A percentile compares a stretch with the other conserved stretches of the same genome.
Conservation (phyloP, 2,113 vertebrate species). For the Leptobrachium leishanense region DNA sequence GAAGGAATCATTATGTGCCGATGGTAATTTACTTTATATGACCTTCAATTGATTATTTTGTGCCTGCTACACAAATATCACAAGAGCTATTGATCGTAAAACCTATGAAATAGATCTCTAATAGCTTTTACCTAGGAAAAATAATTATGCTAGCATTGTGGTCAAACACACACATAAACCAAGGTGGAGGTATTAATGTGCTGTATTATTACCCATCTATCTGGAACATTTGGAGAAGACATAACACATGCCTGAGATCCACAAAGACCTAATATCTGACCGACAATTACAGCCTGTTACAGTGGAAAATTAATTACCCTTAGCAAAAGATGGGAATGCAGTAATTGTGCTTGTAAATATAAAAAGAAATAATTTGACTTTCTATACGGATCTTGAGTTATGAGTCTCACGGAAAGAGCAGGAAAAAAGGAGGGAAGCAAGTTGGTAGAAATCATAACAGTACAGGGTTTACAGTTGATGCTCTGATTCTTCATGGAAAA, state of each 20-base stretch:
- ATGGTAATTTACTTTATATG: conserved; percentile 90
- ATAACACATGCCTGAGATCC: conserved; percentile 55
- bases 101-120: conserved; percentile 87
- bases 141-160: conserved; percentile 80
- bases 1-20: conserved; percentile 84
- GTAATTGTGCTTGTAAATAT: conserved; percentile 58
- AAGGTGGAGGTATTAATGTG: conserved; percentile 79
- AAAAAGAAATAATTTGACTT: conserved; percentile 59
- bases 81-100: conserved; percentile 87
- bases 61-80: conserved; percentile 89
- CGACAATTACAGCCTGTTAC: conserved; percentile 67
- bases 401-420: not conserved
- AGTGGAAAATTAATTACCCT: conserved; percentile 69
- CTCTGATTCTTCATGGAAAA: not conserved
- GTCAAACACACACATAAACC: conserved; percentile 82
- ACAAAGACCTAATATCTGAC: conserved; percentile 64
- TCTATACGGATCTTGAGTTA: not conserved
- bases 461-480: not conserved
- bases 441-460: not conserved
- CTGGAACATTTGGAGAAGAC: conserved; percentile 64
- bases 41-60: conserved; percentile 88
- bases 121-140: conserved; percentile 85
- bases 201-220: conserved; percentile 80
- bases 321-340: conserved; percentile 66
- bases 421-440: not conserved